Evolutionary conservation across 2,888 invertebrate genomes (phyloP), one percentile per base, ranked within the genome.

Genomic region (Hydraecia micacea): DNA sequence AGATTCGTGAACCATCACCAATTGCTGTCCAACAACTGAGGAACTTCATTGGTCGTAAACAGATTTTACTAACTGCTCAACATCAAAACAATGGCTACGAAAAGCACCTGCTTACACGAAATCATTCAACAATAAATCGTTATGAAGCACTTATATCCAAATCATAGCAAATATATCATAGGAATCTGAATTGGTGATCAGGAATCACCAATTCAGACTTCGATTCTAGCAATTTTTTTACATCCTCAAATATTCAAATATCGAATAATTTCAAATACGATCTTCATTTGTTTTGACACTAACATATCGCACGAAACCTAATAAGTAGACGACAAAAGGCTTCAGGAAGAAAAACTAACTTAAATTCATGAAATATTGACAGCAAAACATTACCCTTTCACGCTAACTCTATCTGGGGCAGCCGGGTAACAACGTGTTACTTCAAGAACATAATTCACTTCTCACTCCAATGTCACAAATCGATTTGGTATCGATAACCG

Each of bases 401-500:
- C 11, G 11, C n/a, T n/a, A 58, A 9, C 9, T 52, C n/a, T 58
- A 58, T 32, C 25, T 52, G 15, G 25, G 49, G 25, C 49, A 8
- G 8, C 36, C 25, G 9, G 8, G 8, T 32, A 32, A 69, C 8
- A 42, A 46, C 55, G 4, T 36, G 11, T 36, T 1, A 73, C 49
- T 46, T 18, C 25, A 32, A 36, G 9, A 66, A 67, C n/a, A 52
- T 15, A 32, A 32, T 7, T 32, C 32, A 28, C 52, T 71, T 71
- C 36, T 62, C 42, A 60, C 60, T 52, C 9, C 6, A 13, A 68
- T 63, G 15, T 82, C 65, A 39, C 73, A 65, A 52, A 75, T 75
- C 68, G 39, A 73, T 72, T 79, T 75, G 0, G 3, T 58, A 79
- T 80, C 77, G 84, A 77, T 67, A 74, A 83, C 76, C 75, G n/a